Conservation (phyloP, 1,140 invertebrate species). For the Chrysoperla carnea region DNA sequence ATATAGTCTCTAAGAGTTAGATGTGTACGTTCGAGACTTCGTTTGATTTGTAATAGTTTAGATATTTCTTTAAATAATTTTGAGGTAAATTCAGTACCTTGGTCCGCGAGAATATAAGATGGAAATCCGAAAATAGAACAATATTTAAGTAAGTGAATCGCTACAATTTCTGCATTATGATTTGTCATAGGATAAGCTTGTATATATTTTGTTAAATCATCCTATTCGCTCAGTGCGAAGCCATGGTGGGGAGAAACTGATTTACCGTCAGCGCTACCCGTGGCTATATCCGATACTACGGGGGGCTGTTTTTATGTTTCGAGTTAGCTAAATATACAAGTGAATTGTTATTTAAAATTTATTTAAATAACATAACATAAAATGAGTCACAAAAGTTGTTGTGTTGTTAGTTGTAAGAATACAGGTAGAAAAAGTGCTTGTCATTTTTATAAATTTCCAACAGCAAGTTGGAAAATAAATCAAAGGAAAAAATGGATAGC, state of each 20-base stretch:
- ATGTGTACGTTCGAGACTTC: slow-evolving; percentile 18
- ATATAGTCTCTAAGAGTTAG: slow-evolving; percentile 15
- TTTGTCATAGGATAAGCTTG: slow-evolving; percentile 12
- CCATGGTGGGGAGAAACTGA: too few species aligned
- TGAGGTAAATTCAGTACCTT: slow-evolving; percentile 16
- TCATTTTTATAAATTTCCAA: slow-evolving; percentile 7
- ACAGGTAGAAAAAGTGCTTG: slow-evolving; percentile 5
- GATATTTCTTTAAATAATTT: slow-evolving; percentile 10
- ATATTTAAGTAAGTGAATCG: slow-evolving; percentile 10
- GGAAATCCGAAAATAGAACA: slow-evolving; percentile 16
- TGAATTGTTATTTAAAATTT: too few species aligned
- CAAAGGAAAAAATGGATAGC: slow-evolving; percentile 7
- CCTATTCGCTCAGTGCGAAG: neutral
- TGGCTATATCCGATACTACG: too few species aligned
- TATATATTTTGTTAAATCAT: slow-evolving; percentile 14
- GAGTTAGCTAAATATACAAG: too few species aligned
- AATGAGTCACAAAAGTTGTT: slow-evolving; percentile 5
- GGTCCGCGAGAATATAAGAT: slow-evolving; percentile 15
- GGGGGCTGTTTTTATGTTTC: too few species aligned
- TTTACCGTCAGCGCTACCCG: too few species aligned
- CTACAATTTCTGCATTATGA: slow-evolving; percentile 15
- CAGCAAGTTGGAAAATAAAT: slow-evolving; percentile 4
- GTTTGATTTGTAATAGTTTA: slow-evolving; percentile 13
- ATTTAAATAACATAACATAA: neutral
- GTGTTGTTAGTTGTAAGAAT: slow-evolving; percentile 6